A percentile compares a stretch with the other conserved stretches of the same genome.
Evolutionary conservation across 2,888 invertebrate species (phyloP).

Genomic region (Charanyca ferruginea): DNA sequence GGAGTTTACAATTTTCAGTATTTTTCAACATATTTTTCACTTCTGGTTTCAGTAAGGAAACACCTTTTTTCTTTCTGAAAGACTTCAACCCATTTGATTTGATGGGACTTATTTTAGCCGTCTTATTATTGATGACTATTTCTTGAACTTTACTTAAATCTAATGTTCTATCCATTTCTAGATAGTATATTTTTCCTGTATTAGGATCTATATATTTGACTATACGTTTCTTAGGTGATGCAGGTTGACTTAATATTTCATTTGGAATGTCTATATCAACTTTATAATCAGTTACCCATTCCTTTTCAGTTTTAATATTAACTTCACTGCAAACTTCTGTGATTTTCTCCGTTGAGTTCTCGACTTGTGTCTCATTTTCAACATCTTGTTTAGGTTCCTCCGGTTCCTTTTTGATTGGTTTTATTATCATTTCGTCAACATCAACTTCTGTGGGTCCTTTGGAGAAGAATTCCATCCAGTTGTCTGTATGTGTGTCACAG

Average conservation of each 20-base stretch:
- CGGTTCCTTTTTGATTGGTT: constrained; percentile 76
- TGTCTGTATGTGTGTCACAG: constrained; percentile 69
- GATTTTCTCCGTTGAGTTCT: constrained; percentile 42
- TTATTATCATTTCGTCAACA: constrained; percentile 86
- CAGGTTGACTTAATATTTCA: constrained; percentile 72
- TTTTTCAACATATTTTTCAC: constrained; percentile 76
- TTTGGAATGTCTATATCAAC: constrained; percentile 66
- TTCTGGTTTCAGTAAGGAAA: constrained; percentile 81
- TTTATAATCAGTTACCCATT: constrained; percentile 34
- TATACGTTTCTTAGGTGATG: constrained; percentile 79
- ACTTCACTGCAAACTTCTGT: constrained; percentile 20
- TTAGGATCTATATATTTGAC: constrained; percentile 86
- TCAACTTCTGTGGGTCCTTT: constrained; percentile 81
- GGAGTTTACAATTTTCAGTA: constrained; percentile 63
- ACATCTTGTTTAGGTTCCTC: constrained; percentile 62
- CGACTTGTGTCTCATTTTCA: constrained; percentile 33
- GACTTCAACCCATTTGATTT: constrained; percentile 81
- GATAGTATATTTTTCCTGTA: constrained; percentile 85
- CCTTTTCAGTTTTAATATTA: constrained; percentile 37
- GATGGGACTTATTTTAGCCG: constrained; percentile 81
- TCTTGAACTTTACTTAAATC: constrained; percentile 85
- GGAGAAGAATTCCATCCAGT: constrained; percentile 86
- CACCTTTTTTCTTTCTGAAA: constrained; percentile 74
- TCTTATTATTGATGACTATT: constrained; percentile 82
- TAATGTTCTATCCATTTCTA: constrained; percentile 84